These are phyloP conservation scores for Charanyca ferruginea DNA, from an alignment of 2,888 invertebrate genomes.

Conservation along the genomic window DNA sequence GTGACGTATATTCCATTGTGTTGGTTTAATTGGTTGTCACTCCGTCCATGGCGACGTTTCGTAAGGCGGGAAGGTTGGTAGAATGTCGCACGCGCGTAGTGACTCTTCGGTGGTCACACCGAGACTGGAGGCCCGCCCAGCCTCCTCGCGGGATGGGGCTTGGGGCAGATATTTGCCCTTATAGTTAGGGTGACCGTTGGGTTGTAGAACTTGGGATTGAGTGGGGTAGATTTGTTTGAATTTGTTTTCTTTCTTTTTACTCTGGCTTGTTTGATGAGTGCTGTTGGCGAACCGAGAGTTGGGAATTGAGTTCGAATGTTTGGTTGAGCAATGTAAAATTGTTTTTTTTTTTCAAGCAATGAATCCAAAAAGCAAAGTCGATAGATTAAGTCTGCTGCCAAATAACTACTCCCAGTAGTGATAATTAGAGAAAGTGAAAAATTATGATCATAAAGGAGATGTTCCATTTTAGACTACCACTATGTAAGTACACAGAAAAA, in stretches of 20 bases:
- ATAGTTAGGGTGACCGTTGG: constrained; percentile 45
- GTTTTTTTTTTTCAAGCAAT: too few species aligned
- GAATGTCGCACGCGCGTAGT: constrained; percentile 36
- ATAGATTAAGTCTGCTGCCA: too few species aligned
- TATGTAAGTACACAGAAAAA: too few species aligned
- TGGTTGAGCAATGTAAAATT: too few species aligned
- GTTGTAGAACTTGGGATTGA: neutral
- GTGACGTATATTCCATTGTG: constrained; percentile 85
- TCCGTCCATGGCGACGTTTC: constrained; percentile 64
- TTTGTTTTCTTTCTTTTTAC: neutral
- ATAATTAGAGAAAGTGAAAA: too few species aligned
- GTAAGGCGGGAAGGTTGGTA: constrained; percentile 71
- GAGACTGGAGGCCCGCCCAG: constrained; percentile 75
- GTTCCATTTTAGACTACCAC: too few species aligned
- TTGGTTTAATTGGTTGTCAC: constrained; percentile 72
- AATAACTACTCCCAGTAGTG: too few species aligned
- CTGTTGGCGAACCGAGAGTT: too few species aligned
- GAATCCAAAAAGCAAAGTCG: too few species aligned
- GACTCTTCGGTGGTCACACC: constrained; percentile 56
- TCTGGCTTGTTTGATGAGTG: too few species aligned
- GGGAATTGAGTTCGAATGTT: too few species aligned
- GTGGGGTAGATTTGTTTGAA: neutral
- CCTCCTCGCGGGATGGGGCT: constrained; percentile 68
- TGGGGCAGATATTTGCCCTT: constrained; percentile 69
- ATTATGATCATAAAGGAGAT: too few species aligned